Evolutionary conservation across 92 coral and sea anemone species (phyloP).

Genomic region (Plumapathes pennacea): DNA sequence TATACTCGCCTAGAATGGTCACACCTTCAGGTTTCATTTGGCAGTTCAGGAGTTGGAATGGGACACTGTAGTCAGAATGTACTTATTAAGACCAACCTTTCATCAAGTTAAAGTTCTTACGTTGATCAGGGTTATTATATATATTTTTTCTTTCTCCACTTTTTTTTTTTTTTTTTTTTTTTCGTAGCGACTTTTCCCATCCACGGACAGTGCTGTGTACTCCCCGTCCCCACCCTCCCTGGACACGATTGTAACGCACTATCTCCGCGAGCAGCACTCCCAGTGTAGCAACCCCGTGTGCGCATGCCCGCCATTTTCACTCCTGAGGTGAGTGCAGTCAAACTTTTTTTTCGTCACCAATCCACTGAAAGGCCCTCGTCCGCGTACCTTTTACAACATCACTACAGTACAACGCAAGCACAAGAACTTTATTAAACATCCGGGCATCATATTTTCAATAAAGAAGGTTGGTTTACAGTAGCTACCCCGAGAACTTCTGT

Average conservation of each 20-base stretch:
- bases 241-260: constrained; percentile 91
- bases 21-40: too few relatives aligned
- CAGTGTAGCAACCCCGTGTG: constrained; percentile 93
- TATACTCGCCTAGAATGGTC: too few relatives aligned
- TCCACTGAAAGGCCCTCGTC: too few relatives aligned
- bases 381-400: too few relatives aligned
- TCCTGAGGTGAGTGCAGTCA: constrained; percentile 82
- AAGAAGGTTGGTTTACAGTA: too few relatives aligned
- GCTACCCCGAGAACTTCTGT: too few relatives aligned
- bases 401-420: too few relatives aligned
- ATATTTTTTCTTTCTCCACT: not conserved
- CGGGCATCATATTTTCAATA: too few relatives aligned
- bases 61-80: not conserved
- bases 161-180: not conserved
- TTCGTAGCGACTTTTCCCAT: constrained; percentile 58
- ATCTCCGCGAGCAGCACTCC: constrained; percentile 95
- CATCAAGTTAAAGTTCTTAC: not conserved
- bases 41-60: too few relatives aligned
- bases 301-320: constrained; percentile 93
- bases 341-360: too few relatives aligned
- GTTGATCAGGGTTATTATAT: not conserved
- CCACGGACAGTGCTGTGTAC: constrained; percentile 36
- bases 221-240: constrained; percentile 91
- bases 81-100: not conserved
- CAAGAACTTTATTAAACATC: too few relatives aligned